Evolutionary conservation across 2,888 invertebrate genomes (phyloP).

Genomic region (Troilus luridus): DNA sequence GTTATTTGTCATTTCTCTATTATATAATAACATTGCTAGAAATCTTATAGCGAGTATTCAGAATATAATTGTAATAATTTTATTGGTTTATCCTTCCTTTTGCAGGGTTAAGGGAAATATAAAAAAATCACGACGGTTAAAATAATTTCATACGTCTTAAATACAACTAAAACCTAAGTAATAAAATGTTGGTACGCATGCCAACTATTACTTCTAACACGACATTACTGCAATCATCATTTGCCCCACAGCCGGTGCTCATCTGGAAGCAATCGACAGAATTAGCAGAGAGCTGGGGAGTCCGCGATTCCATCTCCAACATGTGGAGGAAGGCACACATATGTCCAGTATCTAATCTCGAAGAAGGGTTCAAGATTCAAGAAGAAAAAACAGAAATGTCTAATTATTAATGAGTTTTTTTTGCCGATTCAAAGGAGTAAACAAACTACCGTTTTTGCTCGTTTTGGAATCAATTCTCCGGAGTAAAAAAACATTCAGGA

Average conservation of each 20-base stretch:
- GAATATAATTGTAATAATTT: no score
- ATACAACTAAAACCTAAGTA: no score
- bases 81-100: no score
- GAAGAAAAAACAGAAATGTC: background rate
- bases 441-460: background rate
- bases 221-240: background rate
- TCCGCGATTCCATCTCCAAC: background rate
- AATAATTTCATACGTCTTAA: no score
- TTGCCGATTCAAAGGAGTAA: background rate
- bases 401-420: background rate
- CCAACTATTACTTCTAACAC: background rate
- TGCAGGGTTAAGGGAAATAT: no score
- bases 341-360: background rate
- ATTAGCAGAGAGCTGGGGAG: background rate
- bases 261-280: background rate
- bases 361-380: background rate
- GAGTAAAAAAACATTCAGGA: background rate
- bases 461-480: background rate
- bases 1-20: no score
- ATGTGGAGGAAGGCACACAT: background rate
- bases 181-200: no score
- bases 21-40: no score
- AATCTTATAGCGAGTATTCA: no score
- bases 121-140: no score
- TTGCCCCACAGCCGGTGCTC: background rate